Conservation (phyloP, 1,140 invertebrate genomes). For the Cyrtorhinus lividipennis region DNA sequence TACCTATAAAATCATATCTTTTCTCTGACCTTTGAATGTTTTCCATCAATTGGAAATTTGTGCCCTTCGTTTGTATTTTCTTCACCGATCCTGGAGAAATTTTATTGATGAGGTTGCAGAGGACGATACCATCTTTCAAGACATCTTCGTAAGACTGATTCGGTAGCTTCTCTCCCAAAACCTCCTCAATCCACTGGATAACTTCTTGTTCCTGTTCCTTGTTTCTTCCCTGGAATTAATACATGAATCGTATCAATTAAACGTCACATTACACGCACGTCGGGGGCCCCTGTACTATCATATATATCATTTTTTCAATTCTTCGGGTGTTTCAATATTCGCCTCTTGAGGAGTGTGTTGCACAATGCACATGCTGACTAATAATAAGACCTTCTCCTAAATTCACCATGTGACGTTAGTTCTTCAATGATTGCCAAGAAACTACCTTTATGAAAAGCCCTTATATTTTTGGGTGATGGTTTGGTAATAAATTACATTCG, state of each 20-base stretch:
- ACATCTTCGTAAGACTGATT: conserved; percentile 77
- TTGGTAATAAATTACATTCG: too few relatives aligned
- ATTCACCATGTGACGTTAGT: too few relatives aligned
- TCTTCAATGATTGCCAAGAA: too few relatives aligned
- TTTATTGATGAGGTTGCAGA: conserved; percentile 93
- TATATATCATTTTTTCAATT: background rate
- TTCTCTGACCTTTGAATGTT: conserved; percentile 68
- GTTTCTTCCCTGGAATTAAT: conserved; percentile 53
- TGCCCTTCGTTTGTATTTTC: conserved; percentile 90
- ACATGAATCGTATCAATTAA: background rate
- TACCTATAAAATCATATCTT: too few relatives aligned
- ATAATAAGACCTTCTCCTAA: too few relatives aligned
- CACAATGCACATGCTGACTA: too few relatives aligned
- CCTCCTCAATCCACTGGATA: conserved; percentile 74
- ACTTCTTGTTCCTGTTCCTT: conserved; percentile 86
- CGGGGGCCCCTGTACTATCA: conserved; percentile 10
- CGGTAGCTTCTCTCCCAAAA: conserved; percentile 76
- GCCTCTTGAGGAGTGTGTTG: too few relatives aligned
- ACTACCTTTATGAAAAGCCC: too few relatives aligned
- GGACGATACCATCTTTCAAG: conserved; percentile 76
- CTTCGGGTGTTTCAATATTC: background rate
- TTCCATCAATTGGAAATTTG: conserved; percentile 97
- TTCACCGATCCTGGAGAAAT: conserved; percentile 85
- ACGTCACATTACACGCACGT: too few relatives aligned
- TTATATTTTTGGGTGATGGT: too few relatives aligned